Percentiles rank a stretch among this genome's conserved stretches.
Evolutionary conservation across 2,888 invertebrate genomes (phyloP).

Genomic region (Reticulitermes lucifugus): DNA sequence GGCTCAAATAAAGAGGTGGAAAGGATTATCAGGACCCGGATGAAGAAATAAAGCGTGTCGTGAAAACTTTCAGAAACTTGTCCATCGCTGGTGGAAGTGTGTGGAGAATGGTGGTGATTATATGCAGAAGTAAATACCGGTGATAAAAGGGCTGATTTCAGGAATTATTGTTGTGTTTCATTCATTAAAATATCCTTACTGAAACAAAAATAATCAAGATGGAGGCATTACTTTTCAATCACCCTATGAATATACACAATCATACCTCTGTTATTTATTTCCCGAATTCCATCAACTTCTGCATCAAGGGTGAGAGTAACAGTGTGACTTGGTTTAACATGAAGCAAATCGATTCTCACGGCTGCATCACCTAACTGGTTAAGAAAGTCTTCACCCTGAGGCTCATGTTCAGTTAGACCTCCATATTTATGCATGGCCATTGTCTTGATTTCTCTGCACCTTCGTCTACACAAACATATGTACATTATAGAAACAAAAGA

Average conservation of each 20-base stretch:
- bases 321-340: constrained; percentile 73
- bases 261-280: constrained; percentile 51
- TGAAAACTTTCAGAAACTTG: no score
- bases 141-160: no score
- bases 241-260: background rate
- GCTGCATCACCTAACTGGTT: constrained; percentile 74
- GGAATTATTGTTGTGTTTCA: no score
- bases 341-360: constrained; percentile 75
- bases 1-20: no score
- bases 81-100: no score
- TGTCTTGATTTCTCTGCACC: constrained; percentile 72
- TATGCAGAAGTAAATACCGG: no score
- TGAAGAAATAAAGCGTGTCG: background rate
- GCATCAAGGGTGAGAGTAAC: constrained; percentile 67
- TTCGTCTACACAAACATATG: constrained; percentile 62
- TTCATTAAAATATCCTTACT: no score
- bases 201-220: no score
- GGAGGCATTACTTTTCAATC: no score
- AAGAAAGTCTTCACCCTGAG: constrained; percentile 66
- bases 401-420: constrained; percentile 55
- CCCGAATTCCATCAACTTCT: constrained; percentile 51
- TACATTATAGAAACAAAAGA: no score
- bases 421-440: constrained; percentile 79
- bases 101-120: no score
- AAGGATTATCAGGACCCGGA: no score